A percentile compares a stretch with the other conserved stretches of the same genome.
Evolutionary conservation across 2,797 vertebrate genomes (phyloP).

Genomic region (Hoplostethus mediterraneus): DNA sequence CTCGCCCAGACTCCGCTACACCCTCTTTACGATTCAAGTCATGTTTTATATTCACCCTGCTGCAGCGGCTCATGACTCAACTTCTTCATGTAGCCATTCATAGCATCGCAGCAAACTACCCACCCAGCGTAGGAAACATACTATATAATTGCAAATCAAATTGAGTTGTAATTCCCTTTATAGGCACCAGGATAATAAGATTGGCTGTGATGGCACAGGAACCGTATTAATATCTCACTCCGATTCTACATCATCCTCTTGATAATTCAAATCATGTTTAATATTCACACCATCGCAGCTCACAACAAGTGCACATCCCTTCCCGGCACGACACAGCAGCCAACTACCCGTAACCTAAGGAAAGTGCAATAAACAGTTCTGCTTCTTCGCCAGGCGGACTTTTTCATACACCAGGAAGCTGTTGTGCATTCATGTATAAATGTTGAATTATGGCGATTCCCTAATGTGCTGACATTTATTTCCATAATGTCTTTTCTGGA

Average conservation of each 20-base stretch:
- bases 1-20: background rate
- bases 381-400: conserved; percentile 13
- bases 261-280: background rate
- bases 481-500: conserved; percentile 40
- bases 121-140: background rate
- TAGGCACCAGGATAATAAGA: background rate
- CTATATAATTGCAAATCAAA: background rate
- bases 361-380: conserved; percentile 4
- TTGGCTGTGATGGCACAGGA: background rate
- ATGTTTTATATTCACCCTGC: conserved; percentile 2
- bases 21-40: background rate
- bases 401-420: conserved; percentile 25
- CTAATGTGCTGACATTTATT: conserved; percentile 42
- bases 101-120: background rate
- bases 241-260: background rate
- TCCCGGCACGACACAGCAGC: background rate
- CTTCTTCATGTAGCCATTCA: background rate
- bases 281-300: conserved; percentile 2
- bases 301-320: background rate
- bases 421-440: conserved; percentile 9
- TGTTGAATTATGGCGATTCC: conserved; percentile 13
- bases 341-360: background rate
- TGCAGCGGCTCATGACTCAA: background rate
- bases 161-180: background rate
- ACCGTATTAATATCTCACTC: background rate